Percentiles rank a stretch among this genome's conserved stretches.
These are phyloP conservation scores for Sturnus vulgaris DNA, from an alignment of 2,113 vertebrate species.

Conservation along the genomic window DNA sequence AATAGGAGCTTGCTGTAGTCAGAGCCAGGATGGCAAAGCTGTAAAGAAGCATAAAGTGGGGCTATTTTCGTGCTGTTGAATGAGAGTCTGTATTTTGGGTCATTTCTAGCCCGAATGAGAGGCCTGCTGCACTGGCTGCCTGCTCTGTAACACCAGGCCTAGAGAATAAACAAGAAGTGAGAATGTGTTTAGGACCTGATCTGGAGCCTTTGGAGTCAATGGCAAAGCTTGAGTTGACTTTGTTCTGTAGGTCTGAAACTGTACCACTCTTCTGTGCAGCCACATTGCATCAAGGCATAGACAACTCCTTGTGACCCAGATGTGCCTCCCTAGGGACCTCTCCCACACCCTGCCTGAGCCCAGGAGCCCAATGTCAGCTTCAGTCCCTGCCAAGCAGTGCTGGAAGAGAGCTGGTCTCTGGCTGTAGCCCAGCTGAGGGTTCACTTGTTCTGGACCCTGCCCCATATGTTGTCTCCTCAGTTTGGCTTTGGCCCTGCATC, in stretches of 20 bases:
- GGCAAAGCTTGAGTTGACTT: neutral
- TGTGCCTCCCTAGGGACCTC: neutral
- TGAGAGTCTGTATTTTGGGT: too few species aligned
- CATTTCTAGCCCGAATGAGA: too few species aligned
- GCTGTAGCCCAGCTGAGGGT: neutral
- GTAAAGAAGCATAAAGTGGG: too few species aligned
- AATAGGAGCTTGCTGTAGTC: too few species aligned
- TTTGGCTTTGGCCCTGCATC: neutral
- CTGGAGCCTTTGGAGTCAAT: neutral
- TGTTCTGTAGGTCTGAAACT: neutral
- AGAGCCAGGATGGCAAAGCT: too few species aligned
- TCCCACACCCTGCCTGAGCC: neutral
- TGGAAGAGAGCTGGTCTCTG: neutral
- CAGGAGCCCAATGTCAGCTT: neutral
- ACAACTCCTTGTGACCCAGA: neutral
- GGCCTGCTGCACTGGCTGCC: neutral
- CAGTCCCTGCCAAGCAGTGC: neutral
- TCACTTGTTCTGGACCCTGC: neutral
- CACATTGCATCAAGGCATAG: accelerated
- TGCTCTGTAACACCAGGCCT: neutral
- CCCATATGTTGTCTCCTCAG: accelerated
- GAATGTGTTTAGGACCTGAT: neutral
- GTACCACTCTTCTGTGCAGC: neutral
- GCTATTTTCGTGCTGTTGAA: too few species aligned
- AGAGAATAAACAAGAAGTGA: neutral